Percentiles rank a stretch among this genome's conserved stretches.
These are phyloP conservation scores for Tetropium fuscum DNA, from an alignment of 2,888 invertebrate species.

Conservation along the genomic window DNA sequence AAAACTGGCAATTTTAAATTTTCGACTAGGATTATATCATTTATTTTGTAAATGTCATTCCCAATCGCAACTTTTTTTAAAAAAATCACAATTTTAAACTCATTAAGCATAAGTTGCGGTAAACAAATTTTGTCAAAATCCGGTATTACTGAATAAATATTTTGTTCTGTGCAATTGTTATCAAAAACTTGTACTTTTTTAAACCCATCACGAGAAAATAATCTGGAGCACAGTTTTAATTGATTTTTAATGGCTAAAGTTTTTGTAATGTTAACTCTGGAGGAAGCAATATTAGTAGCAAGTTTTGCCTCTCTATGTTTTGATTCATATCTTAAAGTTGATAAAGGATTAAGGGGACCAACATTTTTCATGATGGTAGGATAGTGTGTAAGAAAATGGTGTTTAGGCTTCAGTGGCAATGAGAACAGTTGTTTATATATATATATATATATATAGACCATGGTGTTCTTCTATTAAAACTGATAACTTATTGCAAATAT, in stretches of 20 bases:
- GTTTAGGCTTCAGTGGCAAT: constrained; percentile 37
- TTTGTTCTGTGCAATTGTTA: too few relatives aligned
- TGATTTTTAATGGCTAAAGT: constrained; percentile 13
- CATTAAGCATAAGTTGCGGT: too few relatives aligned
- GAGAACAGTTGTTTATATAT: constrained; percentile 31
- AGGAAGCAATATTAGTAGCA: constrained; percentile 13
- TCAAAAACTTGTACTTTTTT: too few relatives aligned
- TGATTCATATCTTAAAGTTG: constrained; percentile 32
- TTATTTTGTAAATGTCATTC: too few relatives aligned
- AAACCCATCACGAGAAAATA: not conserved
- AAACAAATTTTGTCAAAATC: too few relatives aligned
- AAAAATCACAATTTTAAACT: too few relatives aligned
- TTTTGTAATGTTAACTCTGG: constrained; percentile 15
- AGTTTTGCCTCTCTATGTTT: constrained; percentile 4
- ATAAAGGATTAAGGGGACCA: constrained; percentile 32
- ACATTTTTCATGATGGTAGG: constrained; percentile 29
- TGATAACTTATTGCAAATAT: constrained; percentile 19
- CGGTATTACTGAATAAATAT: too few relatives aligned
- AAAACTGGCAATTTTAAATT: too few relatives aligned
- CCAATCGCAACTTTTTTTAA: too few relatives aligned
- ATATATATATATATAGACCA: too few relatives aligned
- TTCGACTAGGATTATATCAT: too few relatives aligned
- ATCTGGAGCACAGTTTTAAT: not conserved
- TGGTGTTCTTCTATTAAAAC: constrained; percentile 34
- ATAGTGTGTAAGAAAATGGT: constrained; percentile 39